phyloP scores from a whole-genome alignment of 2,888 invertebrate genomes.

The Athalia circularis region DNA sequence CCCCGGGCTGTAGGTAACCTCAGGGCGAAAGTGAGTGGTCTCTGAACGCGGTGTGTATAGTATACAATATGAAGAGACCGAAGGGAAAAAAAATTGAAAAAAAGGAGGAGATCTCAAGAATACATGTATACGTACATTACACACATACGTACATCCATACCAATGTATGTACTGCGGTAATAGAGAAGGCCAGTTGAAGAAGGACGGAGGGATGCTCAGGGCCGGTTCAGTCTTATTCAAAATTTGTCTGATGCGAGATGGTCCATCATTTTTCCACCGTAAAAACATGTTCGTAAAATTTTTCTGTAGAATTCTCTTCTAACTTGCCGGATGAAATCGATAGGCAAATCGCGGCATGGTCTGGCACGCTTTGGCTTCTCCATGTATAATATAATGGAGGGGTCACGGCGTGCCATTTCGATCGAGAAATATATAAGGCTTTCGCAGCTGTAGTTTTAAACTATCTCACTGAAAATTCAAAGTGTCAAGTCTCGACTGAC shows the following conservation, averaged over 20 bases:
- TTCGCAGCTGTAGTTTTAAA: neutral
- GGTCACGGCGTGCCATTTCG: neutral
- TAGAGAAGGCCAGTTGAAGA: conserved; percentile 40
- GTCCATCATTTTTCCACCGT: too few species aligned
- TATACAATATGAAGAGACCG: neutral
- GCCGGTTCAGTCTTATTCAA: neutral
- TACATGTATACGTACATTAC: conserved; percentile 3
- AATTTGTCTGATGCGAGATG: neutral
- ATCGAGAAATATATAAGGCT: conserved; percentile 10
- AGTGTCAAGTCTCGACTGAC: too few species aligned
- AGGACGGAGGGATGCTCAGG: conserved; percentile 27
- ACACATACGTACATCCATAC: neutral
- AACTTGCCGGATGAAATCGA: neutral
- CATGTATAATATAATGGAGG: conserved; percentile 13
- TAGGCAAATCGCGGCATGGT: conserved; percentile 19
- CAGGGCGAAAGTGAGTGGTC: conserved; percentile 43
- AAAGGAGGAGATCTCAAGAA: conserved; percentile 3
- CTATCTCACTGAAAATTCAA: too few species aligned
- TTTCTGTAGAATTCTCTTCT: too few species aligned
- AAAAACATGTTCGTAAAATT: too few species aligned
- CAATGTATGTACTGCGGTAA: neutral
- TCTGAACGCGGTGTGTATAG: too few species aligned
- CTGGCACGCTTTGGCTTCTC: conserved; percentile 29
- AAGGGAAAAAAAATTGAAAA: conserved; percentile 13
- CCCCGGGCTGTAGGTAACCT: conserved; percentile 44